These are phyloP conservation scores for Apostichopus parvimensis DNA, from an alignment of 35 echinoderm and acorn worm species.

Conservation along the genomic window DNA sequence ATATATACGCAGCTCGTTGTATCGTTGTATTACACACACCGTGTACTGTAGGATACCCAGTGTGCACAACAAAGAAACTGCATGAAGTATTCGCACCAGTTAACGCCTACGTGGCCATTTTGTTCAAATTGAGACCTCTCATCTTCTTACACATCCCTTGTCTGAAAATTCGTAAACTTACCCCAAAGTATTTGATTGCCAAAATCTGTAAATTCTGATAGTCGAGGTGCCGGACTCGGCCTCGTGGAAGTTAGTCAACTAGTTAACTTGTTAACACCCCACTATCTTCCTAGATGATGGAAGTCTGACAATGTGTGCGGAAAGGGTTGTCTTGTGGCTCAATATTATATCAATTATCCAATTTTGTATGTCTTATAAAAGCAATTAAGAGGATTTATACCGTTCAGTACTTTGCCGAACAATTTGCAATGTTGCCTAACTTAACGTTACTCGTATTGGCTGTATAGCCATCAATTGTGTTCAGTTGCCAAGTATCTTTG, in stretches of 20 bases:
- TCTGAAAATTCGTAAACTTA: background rate
- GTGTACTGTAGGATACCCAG: background rate
- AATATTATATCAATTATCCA: no score
- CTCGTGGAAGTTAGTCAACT: slow-evolving; percentile 34
- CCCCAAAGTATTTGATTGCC: background rate
- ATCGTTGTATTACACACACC: background rate
- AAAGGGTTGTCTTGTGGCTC: no score
- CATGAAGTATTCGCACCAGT: slow-evolving; percentile 32
- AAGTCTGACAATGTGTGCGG: no score
- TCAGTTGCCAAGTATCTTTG: no score
- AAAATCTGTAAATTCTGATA: background rate
- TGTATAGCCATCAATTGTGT: no score
- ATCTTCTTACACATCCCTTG: background rate
- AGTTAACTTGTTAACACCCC: slow-evolving; percentile 56
- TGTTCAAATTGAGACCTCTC: background rate
- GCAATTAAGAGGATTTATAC: background rate
- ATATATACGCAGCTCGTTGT: background rate
- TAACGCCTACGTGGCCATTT: slow-evolving; percentile 57
- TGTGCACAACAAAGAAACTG: slow-evolving; percentile 16
- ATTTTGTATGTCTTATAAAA: background rate
- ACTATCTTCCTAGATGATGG: background rate
- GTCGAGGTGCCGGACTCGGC: background rate
- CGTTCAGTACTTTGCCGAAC: background rate
- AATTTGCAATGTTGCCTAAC: background rate
- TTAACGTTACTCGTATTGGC: background rate